Evolutionary conservation across 2,888 invertebrate species (phyloP), one percentile per base, ranked within the genome.

Genomic region (Ophioninae sp.): DNA sequence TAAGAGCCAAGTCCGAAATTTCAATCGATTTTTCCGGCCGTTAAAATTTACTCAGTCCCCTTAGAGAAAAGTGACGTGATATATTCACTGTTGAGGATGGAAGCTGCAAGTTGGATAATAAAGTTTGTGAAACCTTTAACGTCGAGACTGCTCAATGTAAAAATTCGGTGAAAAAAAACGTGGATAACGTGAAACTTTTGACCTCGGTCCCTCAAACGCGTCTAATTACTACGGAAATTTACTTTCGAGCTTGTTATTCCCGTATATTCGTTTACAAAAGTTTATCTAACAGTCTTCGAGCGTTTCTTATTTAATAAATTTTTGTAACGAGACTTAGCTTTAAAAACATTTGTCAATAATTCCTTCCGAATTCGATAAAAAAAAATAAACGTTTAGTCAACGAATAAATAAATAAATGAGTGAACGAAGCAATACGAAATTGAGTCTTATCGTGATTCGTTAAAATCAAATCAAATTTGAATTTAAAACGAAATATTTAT

Each of bases 341-440:
- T 78, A 64, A 22, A 71, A 51, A 65, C 30, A 69, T 17, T 44
- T 9, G 6, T 72, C 17, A 30, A 64, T 30, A 30, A 30, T 30
- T 30, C 30, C 30, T 30, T 30, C 30, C 2, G 3, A 67, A 83
- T 61, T 65, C 61, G 37, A 67, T 69, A 71, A 10, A 59, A 71
- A 71, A 58, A 44, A 39, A 56, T 74, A 74, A 30, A 30, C 64
- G 13, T 56, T 74, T 63, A 8, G 17, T 51, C 51, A 10, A 44
- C 23, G 13, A 75, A 83, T 67, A 51, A 83, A 81, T 83, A 81
- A 78, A 83, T 83, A 83, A 80, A 82, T 85, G 79, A 79, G 81
- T 81, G 83, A 81, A 76, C 61, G 77, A 13, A 63, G 61, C 68
- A 51, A 80, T 68, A 59, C 58, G 65, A 79, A 82, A 69, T 51